Base-by-base conservation (phyloP, 2,797 vertebrate species). In the Tenualosa ilisha region DNA sequence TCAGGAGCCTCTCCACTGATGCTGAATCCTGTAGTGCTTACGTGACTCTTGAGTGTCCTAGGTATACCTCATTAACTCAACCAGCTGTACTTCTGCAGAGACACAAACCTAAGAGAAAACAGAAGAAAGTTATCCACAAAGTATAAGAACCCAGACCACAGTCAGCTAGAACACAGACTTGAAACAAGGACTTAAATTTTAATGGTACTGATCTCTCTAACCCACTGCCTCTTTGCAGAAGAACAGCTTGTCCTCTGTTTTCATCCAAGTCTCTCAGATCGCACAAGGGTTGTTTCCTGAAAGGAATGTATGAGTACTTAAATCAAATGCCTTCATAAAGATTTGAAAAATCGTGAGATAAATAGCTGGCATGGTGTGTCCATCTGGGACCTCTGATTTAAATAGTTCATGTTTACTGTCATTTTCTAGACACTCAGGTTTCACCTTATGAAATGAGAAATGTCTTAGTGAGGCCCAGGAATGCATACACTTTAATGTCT, bases 391-490 rank as follows among this genome's bases (percentile, higher is more conserved):
- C 85, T 86, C 75, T 90, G 87, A 92, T 87, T 90, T 90, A 90
- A 87, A 90, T 88, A 86, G 59, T 89, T 89, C 87, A 90, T 83
- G 92, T 94, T 95, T 94, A 94, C 94, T 94, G 92, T 93, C 91
- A 37, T 93, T 90, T 84, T 81, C 89, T 92, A 90, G 91, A 92
- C 91, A 91, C 94, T 95, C 94, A 93, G 94, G 95, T 94, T 90
- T 90, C 90, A 86, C 86, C 86, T 92, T 92, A 92, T 90, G 90
- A 93, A 92, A 94, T 92, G 94, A 92, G 89, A 89, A 92, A 95
- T 93, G 95, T 96, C 95, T 96, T 96, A 96, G 91, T 84, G 87
- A 89, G 88, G 89, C 88, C 43, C 88, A 83, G 90, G 90, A 89
- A 91, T 93, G 91, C 89, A 87, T 91, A 93, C 91, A 93, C 91